phyloP scores from a whole-genome alignment of 2,797 vertebrate species.

The Diplodus sargus region DNA sequence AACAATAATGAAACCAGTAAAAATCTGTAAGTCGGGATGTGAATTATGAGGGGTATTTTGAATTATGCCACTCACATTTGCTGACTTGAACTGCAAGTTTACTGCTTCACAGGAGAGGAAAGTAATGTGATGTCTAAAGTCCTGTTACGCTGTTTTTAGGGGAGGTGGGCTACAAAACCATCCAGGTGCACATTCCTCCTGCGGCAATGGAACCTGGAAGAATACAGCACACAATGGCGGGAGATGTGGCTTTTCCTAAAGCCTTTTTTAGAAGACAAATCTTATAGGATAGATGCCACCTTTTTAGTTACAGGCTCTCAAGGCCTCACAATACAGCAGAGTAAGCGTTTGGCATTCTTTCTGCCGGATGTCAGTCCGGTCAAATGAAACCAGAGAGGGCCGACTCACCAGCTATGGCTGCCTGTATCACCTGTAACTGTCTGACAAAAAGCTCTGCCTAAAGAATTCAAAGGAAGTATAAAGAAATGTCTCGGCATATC shows the following conservation, averaged over 20 bases:
- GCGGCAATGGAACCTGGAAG: neutral
- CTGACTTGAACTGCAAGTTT: slow-evolving; percentile 18
- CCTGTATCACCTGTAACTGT: slow-evolving; percentile 34
- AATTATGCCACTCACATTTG: slow-evolving; percentile 19
- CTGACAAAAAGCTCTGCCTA: slow-evolving; percentile 20
- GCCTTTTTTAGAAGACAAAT: slow-evolving; percentile 20
- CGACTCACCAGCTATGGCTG: slow-evolving; percentile 27
- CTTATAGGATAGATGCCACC: slow-evolving; percentile 27
- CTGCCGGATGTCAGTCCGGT: slow-evolving; percentile 42
- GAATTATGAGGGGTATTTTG: slow-evolving; percentile 30
- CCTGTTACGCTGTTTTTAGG: slow-evolving; percentile 12
- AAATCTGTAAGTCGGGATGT: slow-evolving; percentile 21
- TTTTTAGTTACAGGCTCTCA: slow-evolving; percentile 26
- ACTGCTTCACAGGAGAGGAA: slow-evolving; percentile 11
- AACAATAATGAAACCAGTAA: slow-evolving; percentile 30
- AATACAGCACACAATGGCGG: neutral
- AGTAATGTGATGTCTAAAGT: neutral
- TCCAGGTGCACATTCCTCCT: neutral
- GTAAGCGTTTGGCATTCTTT: slow-evolving; percentile 44
- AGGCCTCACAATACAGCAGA: slow-evolving; percentile 27
- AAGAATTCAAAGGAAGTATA: slow-evolving; percentile 3
- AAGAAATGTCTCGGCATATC: neutral
- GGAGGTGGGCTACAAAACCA: slow-evolving; percentile 11
- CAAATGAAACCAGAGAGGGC: slow-evolving; percentile 39
- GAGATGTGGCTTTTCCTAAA: slow-evolving; percentile 26